Base-by-base conservation (phyloP, 1,140 invertebrate species). In the Atopsyche davidsoni region DNA sequence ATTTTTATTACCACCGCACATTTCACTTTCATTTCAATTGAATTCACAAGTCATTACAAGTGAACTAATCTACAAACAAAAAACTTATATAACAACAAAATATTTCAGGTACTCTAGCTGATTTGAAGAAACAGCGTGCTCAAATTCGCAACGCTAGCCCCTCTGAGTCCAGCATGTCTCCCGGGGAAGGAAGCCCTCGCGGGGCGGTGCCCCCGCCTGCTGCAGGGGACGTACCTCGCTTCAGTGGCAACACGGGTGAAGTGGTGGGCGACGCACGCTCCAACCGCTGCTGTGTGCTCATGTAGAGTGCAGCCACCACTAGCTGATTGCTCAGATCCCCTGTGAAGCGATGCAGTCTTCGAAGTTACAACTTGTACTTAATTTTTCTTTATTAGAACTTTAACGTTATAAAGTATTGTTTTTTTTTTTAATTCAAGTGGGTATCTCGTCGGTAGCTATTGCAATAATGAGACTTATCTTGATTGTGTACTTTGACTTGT, bases 61-160 rank as follows among this genome's bases (percentile, higher is more conserved):
- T 31, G 7, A 31, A 31, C 7, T 7, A 7, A 31, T 31, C 25
- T n/a, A n/a, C n/a, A n/a, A n/a, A n/a, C n/a, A n/a, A n/a, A n/a
- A n/a, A n/a, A n/a, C n/a, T n/a, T n/a, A n/a, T n/a, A n/a, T n/a
- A n/a, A n/a, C n/a, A n/a, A n/a, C n/a, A n/a, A n/a, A n/a, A n/a
- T 47, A 22, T 69, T 72, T 22, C 67, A 74, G 72, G 72, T 60
- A 92, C 89, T 18, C 77, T 94, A 52, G 86, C 89, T 23, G 90
- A 94, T 68, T 73, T 94, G 62, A 94, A 94, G 72, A 92, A 92
- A 63, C 88, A 92, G 64, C 76, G 90, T 51, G 80, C 88, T 9
- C 83, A 89, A 57, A 89, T 84, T 60, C 75, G 88, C 54, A 80
- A 80, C 59, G 75, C 73, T 7, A 73, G 69, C 51, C 70, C 72